These are phyloP conservation scores for Pardosa pseudoannulata DNA, from an alignment of 2,888 invertebrate genomes.

Conservation along the genomic window DNA sequence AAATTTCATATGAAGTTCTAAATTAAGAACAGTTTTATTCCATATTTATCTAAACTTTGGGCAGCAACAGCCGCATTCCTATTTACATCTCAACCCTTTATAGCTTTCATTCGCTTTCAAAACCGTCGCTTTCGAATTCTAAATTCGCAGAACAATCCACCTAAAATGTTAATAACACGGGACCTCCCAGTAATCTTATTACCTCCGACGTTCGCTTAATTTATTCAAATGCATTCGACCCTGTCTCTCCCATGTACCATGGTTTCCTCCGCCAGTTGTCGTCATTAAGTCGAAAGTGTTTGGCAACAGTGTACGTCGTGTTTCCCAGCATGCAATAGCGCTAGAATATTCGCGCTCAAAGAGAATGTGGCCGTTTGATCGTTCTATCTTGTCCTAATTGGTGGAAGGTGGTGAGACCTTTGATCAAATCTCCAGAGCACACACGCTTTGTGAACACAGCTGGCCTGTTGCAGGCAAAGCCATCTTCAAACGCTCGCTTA, in stretches of 20 bases:
- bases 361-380: constrained; percentile 15
- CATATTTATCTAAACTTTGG: constrained; percentile 12
- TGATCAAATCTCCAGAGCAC: background rate
- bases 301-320: constrained; percentile 69
- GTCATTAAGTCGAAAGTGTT: constrained; percentile 68
- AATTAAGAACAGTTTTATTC: background rate
- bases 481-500: constrained; percentile 1
- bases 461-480: background rate
- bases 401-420: constrained; percentile 1
- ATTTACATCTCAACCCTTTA: constrained; percentile 1
- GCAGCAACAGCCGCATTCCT: background rate
- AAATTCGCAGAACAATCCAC: background rate
- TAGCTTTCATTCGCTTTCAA: background rate
- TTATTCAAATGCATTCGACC: constrained; percentile 71
- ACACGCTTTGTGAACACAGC: background rate
- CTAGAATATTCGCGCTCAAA: background rate
- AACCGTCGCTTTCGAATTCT: background rate
- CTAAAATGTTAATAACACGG: constrained; percentile 53
- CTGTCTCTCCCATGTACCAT: constrained; percentile 27
- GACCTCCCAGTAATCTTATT: constrained; percentile 49
- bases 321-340: constrained; percentile 51
- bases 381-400: constrained; percentile 17
- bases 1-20: no score
- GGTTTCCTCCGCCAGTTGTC: constrained; percentile 37
- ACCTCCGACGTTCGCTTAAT: constrained; percentile 46